A percentile compares a stretch with the other conserved stretches of the same genome.
Conservation (phyloP, 2,113 vertebrate species). For the Nothocercus julius region DNA sequence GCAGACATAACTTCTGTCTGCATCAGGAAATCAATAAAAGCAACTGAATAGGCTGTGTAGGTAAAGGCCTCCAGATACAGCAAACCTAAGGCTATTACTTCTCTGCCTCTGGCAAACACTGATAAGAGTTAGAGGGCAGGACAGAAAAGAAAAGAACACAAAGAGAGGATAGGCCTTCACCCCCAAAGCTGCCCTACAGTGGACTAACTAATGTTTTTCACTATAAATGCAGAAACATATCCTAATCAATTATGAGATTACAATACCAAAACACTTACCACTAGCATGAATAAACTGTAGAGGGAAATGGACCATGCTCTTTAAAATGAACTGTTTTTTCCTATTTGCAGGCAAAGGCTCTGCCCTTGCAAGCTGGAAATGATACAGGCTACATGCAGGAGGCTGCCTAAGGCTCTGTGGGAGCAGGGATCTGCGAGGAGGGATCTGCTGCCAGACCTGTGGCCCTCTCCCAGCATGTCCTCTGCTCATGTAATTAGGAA, state of each 20-base stretch:
- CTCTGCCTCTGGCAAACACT: background rate
- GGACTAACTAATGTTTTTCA: background rate
- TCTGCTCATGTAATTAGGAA: background rate
- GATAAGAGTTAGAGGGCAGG: background rate
- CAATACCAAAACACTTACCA: background rate
- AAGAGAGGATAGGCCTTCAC: background rate
- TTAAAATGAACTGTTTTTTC: background rate
- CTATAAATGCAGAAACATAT: background rate
- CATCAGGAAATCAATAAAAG: background rate
- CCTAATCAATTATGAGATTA: background rate
- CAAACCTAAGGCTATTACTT: background rate
- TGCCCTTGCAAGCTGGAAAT: background rate
- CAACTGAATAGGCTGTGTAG: background rate
- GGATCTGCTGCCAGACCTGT: background rate
- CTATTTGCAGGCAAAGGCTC: background rate
- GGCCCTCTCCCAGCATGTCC: rapidly evolving
- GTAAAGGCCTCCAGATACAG: background rate
- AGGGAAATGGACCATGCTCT: background rate
- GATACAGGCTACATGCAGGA: background rate
- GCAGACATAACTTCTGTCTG: background rate
- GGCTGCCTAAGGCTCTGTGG: background rate
- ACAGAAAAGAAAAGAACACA: background rate
- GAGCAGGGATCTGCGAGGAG: background rate
- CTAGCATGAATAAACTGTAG: background rate
- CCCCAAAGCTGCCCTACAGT: background rate